These are phyloP conservation scores for Diaperis boleti DNA, from an alignment of 2,888 invertebrate species.

Conservation along the genomic window DNA sequence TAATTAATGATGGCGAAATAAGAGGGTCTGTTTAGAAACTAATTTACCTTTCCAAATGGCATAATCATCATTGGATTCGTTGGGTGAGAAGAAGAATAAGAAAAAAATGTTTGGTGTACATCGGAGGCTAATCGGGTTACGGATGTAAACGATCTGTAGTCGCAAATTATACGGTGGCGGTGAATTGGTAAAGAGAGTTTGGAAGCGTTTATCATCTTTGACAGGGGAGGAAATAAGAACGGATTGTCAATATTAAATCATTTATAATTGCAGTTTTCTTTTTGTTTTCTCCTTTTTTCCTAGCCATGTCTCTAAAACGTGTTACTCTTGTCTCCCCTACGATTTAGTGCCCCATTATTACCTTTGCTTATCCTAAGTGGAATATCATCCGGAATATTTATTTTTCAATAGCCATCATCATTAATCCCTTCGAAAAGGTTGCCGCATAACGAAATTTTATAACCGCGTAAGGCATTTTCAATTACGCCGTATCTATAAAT, in stretches of 20 bases:
- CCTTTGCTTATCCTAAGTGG: background rate
- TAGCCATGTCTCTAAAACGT: too few species aligned
- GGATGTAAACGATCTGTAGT: slow-evolving; percentile 52
- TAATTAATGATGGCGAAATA: slow-evolving; percentile 50
- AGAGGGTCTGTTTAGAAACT: slow-evolving; percentile 49
- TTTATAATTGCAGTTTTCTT: too few species aligned
- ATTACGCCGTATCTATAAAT: slow-evolving; percentile 43
- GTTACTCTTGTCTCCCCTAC: too few species aligned
- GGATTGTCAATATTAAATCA: too few species aligned
- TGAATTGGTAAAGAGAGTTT: slow-evolving; percentile 45
- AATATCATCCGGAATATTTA: background rate
- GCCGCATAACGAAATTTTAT: slow-evolving; percentile 22
- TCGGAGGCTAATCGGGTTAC: slow-evolving; percentile 54
- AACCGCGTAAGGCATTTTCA: slow-evolving; percentile 38
- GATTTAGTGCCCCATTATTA: too few species aligned
- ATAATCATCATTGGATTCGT: slow-evolving; percentile 45
- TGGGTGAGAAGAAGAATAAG: slow-evolving; percentile 9
- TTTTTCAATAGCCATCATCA: background rate
- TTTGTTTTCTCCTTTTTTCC: too few species aligned
- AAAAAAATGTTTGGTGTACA: slow-evolving; percentile 39
- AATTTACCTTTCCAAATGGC: slow-evolving; percentile 52
- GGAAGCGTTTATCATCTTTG: slow-evolving; percentile 48
- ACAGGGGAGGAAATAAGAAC: too few species aligned
- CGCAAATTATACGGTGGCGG: slow-evolving; percentile 55
- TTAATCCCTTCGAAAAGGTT: background rate